A percentile compares a stretch with the other conserved stretches of the same genome.
Evolutionary conservation across 2,113 vertebrate species (phyloP).

Genomic region (Gavia stellata): DNA sequence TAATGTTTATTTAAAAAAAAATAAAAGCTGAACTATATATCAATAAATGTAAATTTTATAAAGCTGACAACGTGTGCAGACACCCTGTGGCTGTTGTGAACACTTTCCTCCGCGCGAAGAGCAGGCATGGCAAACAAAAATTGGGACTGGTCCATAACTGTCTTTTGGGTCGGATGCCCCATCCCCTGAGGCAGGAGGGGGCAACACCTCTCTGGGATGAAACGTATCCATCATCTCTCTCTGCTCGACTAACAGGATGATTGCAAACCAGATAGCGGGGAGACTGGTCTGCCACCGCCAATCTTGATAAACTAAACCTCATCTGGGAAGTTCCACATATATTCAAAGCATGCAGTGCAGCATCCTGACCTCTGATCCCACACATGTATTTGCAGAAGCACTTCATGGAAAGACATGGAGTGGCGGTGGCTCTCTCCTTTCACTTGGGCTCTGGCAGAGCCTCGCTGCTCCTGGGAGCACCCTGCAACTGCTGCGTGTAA

Average conservation of each 20-base stretch:
- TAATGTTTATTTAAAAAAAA: not conserved
- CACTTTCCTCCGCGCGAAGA: not conserved
- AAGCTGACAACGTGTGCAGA: not conserved
- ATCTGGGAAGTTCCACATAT: not conserved
- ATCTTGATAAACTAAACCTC: not conserved
- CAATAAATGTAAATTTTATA: not conserved
- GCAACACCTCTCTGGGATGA: not conserved
- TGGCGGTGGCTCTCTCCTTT: not conserved
- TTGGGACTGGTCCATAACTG: not conserved
- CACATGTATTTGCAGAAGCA: not conserved
- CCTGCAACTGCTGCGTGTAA: not conserved
- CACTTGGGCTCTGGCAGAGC: not conserved
- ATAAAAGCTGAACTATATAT: not conserved
- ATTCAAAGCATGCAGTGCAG: rapidly evolving
- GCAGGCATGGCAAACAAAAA: not conserved
- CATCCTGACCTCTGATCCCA: not conserved
- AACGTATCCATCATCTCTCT: not conserved
- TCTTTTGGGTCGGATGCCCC: not conserved
- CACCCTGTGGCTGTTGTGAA: not conserved
- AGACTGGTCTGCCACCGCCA: not conserved
- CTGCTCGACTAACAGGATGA: not conserved
- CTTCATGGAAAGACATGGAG: not conserved
- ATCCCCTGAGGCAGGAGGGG: not conserved
- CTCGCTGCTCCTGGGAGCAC: not conserved
- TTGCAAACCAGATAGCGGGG: not conserved